A percentile compares a stretch with the other conserved stretches of the same genome.
Conservation (phyloP, 2,797 vertebrate species). For the Typhlichthys subterraneus region DNA sequence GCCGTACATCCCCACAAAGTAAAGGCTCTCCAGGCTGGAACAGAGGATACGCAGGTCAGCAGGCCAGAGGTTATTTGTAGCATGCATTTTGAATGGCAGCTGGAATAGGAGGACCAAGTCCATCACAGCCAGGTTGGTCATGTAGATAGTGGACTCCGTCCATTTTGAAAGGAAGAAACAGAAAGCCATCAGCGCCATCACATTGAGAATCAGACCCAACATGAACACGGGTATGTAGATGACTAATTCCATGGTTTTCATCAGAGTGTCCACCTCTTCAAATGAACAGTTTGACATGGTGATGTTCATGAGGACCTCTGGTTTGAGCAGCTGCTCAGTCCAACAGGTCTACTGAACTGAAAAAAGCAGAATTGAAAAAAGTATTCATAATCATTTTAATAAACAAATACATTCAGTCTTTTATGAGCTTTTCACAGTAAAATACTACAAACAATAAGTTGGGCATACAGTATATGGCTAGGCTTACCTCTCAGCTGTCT, state of each 20-base stretch:
- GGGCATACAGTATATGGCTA: background rate
- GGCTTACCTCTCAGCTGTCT: slow-evolving; percentile 51
- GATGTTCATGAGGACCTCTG: slow-evolving; percentile 14
- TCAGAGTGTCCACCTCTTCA: slow-evolving; percentile 50
- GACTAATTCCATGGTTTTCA: slow-evolving; percentile 64
- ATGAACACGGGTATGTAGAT: slow-evolving; percentile 86
- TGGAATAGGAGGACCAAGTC: slow-evolving; percentile 87
- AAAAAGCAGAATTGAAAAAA: background rate
- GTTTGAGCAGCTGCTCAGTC: background rate
- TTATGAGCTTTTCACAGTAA: too few relatives aligned
- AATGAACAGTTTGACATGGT: slow-evolving; percentile 67
- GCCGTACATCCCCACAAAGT: slow-evolving; percentile 88
- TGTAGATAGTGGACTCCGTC: slow-evolving; percentile 86
- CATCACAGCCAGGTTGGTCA: slow-evolving; percentile 86
- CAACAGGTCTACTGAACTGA: background rate
- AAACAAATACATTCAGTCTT: too few relatives aligned
- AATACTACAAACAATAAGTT: too few relatives aligned
- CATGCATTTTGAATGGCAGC: slow-evolving; percentile 83
- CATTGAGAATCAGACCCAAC: slow-evolving; percentile 80
- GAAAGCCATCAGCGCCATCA: slow-evolving; percentile 78
- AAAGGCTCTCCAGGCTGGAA: slow-evolving; percentile 80
- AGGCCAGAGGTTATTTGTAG: slow-evolving; percentile 23
- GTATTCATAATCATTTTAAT: too few relatives aligned
- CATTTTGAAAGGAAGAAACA: slow-evolving; percentile 75
- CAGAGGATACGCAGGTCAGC: slow-evolving; percentile 58